Base-by-base conservation (phyloP, 2,888 invertebrate species). In the Metopia argyrocephala region DNA sequence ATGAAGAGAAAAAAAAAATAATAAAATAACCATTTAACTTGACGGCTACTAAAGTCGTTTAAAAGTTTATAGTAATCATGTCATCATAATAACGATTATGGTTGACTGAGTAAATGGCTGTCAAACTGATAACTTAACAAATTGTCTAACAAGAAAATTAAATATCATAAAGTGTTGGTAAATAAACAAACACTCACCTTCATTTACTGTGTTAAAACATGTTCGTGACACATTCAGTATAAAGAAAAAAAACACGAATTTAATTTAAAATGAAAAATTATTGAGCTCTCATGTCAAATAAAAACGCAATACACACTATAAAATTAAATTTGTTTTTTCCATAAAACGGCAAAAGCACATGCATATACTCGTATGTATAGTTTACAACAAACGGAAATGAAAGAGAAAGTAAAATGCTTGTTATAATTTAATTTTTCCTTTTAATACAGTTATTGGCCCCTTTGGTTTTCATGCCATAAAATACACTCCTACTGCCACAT, bases 261-360 rank as follows among this genome's bases (percentile, higher is more conserved):
- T 12, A 38, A 38, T 38, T 38, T 38, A 45, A 23, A 48, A 76
- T 27, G 62, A 21, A 57, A 68, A 66, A 45, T 71, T 71, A 68
- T 56, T 62, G 71, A 54, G 15, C 79, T 76, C 79, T 50, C 71
- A 71, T 76, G 79, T 48, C 70, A 66, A 45, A 79, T 79, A 75
- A 75, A 79, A 73, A 70, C n/a, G 0, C 15, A 38, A 38, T 15
- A 27, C 52, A 62, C 64, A 56, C 46, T 70, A 66, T 68, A 65
- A 73, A 76, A 73, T 76, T 50, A 71, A 76, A 48, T 62, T 73
- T 62, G 38, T 78, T 25, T n/a, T 31, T 62, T 61, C 52, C 38
- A 79, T 50, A 61, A 76, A 56, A 62, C 18, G 57, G 27, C 57
- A 52, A 12, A 69, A 23, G 28, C 23, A 56, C 38, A 57, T 27